Conservation (phyloP, 2,888 invertebrate species). For the Drosophila pegasa region DNA sequence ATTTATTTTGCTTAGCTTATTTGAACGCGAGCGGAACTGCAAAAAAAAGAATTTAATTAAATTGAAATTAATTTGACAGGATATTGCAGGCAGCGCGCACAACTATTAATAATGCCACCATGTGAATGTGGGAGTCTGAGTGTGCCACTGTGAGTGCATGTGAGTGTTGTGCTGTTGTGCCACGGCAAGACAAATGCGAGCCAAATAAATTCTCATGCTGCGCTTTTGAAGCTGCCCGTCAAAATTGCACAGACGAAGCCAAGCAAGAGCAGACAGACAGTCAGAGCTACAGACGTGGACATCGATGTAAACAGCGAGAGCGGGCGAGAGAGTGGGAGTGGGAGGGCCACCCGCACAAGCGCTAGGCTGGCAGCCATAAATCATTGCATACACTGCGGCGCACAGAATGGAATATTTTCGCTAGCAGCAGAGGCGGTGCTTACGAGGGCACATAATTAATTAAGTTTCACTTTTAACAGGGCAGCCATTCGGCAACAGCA, state of each 20-base stretch:
- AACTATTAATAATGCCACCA: slow-evolving; percentile 76
- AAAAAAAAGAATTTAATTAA: slow-evolving; percentile 72
- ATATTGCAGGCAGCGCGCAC: slow-evolving; percentile 64
- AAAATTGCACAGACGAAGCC: slow-evolving; percentile 63
- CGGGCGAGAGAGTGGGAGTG: too few relatives aligned
- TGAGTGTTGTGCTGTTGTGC: slow-evolving; percentile 35
- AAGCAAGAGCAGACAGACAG: slow-evolving; percentile 14
- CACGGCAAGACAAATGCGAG: slow-evolving; percentile 72
- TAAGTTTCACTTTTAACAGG: slow-evolving; percentile 69
- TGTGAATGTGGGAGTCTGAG: slow-evolving; percentile 24
- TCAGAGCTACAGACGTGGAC: background rate
- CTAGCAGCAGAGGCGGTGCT: slow-evolving; percentile 10
- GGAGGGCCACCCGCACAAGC: background rate
- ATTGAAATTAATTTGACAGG: slow-evolving; percentile 81
- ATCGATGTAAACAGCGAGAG: background rate
- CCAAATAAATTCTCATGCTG: slow-evolving; percentile 77
- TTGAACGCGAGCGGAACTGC: slow-evolving; percentile 11
- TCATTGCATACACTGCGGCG: slow-evolving; percentile 67
- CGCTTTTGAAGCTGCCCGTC: slow-evolving; percentile 73
- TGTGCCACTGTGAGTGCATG: slow-evolving; percentile 23
- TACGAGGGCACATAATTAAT: slow-evolving; percentile 68
- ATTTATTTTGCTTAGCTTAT: slow-evolving; percentile 69
- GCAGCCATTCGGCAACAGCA: slow-evolving; percentile 21
- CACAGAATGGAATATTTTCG: slow-evolving; percentile 21
- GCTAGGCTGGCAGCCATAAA: slow-evolving; percentile 54